Evolutionary conservation across 2,797 vertebrate species (phyloP).

Genomic region (Bradypodion ventrale): DNA sequence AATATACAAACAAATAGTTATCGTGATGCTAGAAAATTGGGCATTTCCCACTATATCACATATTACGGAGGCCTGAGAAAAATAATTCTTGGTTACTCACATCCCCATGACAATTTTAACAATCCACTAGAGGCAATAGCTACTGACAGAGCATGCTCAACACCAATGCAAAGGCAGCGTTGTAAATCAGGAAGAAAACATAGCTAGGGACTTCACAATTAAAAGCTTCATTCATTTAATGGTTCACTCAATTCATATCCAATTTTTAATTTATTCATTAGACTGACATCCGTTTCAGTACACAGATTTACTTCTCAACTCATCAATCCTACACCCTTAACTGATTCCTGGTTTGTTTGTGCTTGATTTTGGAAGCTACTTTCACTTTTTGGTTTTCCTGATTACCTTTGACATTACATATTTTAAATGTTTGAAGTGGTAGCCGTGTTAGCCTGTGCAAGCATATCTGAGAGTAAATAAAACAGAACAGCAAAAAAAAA

Average conservation of each 20-base stretch:
- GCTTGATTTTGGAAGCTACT: neutral
- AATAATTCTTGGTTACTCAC: neutral
- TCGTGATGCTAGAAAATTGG: neutral
- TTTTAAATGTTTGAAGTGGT: no score
- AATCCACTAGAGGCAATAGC: no score
- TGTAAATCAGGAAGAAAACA: neutral
- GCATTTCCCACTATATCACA: neutral
- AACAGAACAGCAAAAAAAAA: no score
- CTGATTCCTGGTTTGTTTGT: neutral
- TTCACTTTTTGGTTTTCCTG: no score
- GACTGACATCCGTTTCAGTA: slow-evolving; percentile 12
- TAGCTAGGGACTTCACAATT: neutral
- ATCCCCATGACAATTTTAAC: neutral
- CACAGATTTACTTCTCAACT: neutral
- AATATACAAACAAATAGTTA: neutral
- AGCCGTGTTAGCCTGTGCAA: no score
- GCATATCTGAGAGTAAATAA: no score
- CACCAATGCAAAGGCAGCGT: neutral
- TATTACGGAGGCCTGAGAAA: neutral
- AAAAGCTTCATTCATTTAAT: neutral
- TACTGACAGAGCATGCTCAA: neutral
- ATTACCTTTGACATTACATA: no score
- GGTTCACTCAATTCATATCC: neutral
- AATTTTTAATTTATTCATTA: slow-evolving; percentile 9
- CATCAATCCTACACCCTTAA: neutral